phyloP scores from a whole-genome alignment of 2,797 vertebrate genomes.

The Lutra lutra region DNA sequence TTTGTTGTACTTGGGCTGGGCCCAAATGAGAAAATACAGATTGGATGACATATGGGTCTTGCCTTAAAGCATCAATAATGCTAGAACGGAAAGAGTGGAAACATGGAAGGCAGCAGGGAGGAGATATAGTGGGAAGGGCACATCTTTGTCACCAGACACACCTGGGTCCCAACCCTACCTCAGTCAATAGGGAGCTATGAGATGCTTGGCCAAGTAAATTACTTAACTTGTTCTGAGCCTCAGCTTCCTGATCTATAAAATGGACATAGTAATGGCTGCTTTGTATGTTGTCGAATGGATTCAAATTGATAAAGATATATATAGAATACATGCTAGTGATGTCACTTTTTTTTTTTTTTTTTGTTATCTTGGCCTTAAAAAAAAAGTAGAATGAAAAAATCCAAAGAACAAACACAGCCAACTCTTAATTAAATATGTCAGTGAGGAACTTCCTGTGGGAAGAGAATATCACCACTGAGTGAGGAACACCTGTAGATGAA shows the following conservation, averaged over 20 bases:
- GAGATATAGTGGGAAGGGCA: neutral
- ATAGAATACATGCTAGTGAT: neutral
- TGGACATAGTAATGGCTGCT: neutral
- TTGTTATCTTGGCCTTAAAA: neutral
- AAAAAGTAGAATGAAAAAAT: neutral
- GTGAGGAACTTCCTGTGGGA: neutral
- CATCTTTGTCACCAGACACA: neutral
- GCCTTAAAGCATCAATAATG: neutral
- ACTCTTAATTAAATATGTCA: neutral
- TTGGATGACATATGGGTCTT: neutral
- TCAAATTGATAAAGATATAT: neutral
- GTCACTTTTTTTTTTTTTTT: neutral
- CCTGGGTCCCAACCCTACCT: neutral
- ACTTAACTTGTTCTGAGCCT: neutral
- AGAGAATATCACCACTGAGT: neutral
- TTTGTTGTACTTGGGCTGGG: neutral
- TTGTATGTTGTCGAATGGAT: neutral
- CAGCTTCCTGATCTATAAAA: neutral
- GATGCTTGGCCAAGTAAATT: neutral
- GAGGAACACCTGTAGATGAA: neutral
- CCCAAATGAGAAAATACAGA: conserved; percentile 19
- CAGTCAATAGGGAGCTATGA: neutral
- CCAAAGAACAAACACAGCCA: neutral
- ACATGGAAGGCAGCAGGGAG: fast-evolving
- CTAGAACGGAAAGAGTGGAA: neutral